Percentiles rank a stretch among this genome's conserved stretches.
Evolutionary conservation across 2,113 vertebrate genomes (phyloP).

Genomic region (Neodontobutis hainanensis): DNA sequence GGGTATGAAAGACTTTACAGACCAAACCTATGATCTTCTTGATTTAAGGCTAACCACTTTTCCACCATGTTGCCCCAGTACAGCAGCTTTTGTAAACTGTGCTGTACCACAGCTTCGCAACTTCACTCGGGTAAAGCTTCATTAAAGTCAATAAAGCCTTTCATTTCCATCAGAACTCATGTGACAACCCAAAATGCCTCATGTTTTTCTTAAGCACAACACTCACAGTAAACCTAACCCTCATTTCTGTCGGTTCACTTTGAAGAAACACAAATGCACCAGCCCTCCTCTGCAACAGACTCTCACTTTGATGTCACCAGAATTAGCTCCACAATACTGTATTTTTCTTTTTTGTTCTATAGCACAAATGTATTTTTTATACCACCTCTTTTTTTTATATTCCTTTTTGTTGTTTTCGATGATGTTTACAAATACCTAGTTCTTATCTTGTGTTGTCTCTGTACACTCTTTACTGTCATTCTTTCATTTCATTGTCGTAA

Average conservation of each 20-base stretch:
- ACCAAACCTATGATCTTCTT: too few relatives aligned
- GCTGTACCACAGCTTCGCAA: too few relatives aligned
- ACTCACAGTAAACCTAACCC: constrained; percentile 12
- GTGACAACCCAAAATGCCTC: constrained; percentile 17
- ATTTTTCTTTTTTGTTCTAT: constrained; percentile 9
- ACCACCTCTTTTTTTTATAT: background rate
- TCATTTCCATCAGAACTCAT: constrained; percentile 13
- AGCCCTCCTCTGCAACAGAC: constrained; percentile 7
- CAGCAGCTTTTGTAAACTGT: too few relatives aligned
- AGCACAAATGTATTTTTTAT: background rate
- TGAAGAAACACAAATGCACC: constrained; percentile 37
- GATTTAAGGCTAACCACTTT: too few relatives aligned
- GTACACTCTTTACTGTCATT: background rate
- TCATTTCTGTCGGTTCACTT: constrained; percentile 37
- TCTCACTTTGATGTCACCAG: constrained; percentile 33
- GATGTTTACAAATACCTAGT: constrained; percentile 6
- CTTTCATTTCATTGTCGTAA: background rate
- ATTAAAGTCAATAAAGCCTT: background rate
- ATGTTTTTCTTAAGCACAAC: constrained; percentile 20
- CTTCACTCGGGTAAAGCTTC: too few relatives aligned
- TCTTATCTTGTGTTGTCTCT: background rate
- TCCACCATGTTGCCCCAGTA: too few relatives aligned
- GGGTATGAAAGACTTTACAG: too few relatives aligned
- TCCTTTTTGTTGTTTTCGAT: background rate
- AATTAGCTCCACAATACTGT: constrained; percentile 6